Conservation (phyloP, 1,140 invertebrate genomes). For the Neotoxoptera formosana region DNA sequence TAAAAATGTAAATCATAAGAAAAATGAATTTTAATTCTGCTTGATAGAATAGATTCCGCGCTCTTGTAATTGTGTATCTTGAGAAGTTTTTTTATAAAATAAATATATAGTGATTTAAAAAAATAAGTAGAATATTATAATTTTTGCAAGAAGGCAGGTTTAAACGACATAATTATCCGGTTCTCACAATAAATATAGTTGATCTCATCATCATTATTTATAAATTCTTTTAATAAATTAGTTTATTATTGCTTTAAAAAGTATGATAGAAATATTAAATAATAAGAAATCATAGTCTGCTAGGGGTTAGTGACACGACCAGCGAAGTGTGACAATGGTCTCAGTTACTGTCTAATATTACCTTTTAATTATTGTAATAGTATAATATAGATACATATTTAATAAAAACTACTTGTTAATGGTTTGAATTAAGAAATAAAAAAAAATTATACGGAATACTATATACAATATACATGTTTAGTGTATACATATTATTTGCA, state of each 20-base stretch:
- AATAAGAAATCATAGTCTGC: background rate
- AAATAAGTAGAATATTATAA: background rate
- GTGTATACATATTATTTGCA: background rate
- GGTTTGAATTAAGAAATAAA: background rate
- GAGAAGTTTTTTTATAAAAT: background rate
- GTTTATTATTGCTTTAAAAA: background rate
- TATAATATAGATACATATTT: background rate
- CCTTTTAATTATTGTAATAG: background rate
- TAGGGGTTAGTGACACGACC: background rate
- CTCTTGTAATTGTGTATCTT: background rate
- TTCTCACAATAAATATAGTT: background rate
- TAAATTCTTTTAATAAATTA: background rate
- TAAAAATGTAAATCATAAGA: conserved; percentile 3
- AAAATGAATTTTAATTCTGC: background rate
- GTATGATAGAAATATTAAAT: background rate
- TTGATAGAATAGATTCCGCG: background rate
- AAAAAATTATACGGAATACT: background rate
- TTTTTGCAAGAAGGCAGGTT: background rate
- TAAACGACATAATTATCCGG: background rate
- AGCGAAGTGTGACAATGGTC: background rate
- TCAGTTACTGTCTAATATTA: background rate
- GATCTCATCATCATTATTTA: background rate
- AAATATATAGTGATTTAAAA: background rate
- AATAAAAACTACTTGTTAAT: background rate
- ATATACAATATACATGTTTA: too few relatives aligned